Evolutionary conservation across 2,113 vertebrate species (phyloP), one percentile per base, ranked within the genome.

Genomic region (Reinhardtius hippoglossoides): DNA sequence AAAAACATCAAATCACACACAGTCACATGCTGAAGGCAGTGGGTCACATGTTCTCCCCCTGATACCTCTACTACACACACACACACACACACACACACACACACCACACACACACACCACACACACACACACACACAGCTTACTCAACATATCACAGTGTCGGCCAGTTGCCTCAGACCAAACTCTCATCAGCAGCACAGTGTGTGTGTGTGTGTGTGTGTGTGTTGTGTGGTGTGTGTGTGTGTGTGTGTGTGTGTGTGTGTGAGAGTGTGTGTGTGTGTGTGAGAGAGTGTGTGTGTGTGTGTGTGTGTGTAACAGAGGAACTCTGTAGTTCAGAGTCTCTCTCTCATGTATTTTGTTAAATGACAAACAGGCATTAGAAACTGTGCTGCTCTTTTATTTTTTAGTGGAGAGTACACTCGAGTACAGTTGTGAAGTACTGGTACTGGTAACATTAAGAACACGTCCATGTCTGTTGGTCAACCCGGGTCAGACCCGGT

Each of bases 1-100:
- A 69, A 46, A 81, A 71, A 57, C 71, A 74, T 62, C 57, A 71
- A 63, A 59, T 56, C 40, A 40, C 35, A 37, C 59, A 62, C 46
- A 76, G 67, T 82, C 76, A 81, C 73, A 87, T 69, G 80, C 78
- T 70, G 71, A 63, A 60, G 68, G 76, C 69, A 52, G 37, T 7
- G 67, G 62, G 80, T 85, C 88, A 83, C 72, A 78, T 86, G 81
- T 60, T 21, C 71, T 74, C 84, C 76, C 74, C 78, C 75, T 84
- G 69, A 86, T 79, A 63, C 73, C 44, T 14, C 67, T 54, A 52
- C 9, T 16, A 24, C 68, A 44, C 67, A 52, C 64, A 46, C 44
- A 50, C 63, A 56, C 68, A 24, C 68, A 44, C 58, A 44, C 59
- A 46, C 52, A 48, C 63, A 56, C 71, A 52, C 62, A 37, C 60